Evolutionary conservation across 2,888 invertebrate species (phyloP), one percentile per base, ranked within the genome.

Genomic region (Lydus trimaculatus): DNA sequence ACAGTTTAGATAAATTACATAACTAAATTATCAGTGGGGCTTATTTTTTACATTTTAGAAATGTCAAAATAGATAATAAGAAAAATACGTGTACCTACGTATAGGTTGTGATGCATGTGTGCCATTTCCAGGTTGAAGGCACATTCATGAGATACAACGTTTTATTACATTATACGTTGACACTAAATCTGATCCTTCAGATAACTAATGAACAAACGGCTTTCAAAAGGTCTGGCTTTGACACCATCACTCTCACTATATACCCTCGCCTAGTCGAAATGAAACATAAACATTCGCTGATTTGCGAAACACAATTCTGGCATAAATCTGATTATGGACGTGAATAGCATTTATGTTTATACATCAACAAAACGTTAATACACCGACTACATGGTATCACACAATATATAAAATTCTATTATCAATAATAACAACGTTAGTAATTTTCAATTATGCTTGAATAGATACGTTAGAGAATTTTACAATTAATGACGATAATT

Each of bases 291-390:
- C 25, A 56, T 25, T 56, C 15, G 0, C 5, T 25, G 56, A 56
- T 56, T 56, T 25, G 1, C 5, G 56, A 5, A 4, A 5, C 25
- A 13, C 56, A 56, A 43, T 11, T 56, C 15, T 15, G 25, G 15
- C 25, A 56, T 56, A 56, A 56, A 56, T 56, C 56, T 25, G 56
- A 56, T 56, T 56, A 25, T 25, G 20, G 20, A 48, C 20, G 20
- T 20, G 48, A 48, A 20, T 20, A 13, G 48, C 20, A 48, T 48
- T 48, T 48, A 3, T 8, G 48, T 48, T 20, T n/a, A 48, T 8
- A 23, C 23, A 56, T 25, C 23, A 56, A 25, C 56, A 56, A 25
- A 20, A 56, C 56, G 8, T 3, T 43, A 43, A 8, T 43, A 17
- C 43, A 17, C 17, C n/a, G 2, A 43, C 17, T 13, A 43, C 17